Conservation (phyloP, 2,113 vertebrate species). For the Psilopsiagon aymara region DNA sequence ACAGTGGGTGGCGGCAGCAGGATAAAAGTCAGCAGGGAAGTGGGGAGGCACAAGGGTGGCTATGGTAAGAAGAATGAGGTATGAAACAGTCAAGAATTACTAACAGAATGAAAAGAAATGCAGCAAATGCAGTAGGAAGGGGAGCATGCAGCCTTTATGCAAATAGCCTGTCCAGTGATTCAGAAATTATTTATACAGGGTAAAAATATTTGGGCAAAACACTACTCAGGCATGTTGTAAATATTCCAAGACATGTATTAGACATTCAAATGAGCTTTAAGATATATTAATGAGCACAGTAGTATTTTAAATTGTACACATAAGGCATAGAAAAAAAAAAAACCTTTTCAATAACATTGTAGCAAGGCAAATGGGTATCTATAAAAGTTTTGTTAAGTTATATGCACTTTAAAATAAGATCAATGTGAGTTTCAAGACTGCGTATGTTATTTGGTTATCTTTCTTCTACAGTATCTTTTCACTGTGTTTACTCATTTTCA, state of each 20-base stretch:
- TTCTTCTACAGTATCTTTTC: background rate
- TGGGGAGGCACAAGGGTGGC: background rate
- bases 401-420: background rate
- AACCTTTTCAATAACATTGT: background rate
- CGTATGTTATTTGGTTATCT: background rate
- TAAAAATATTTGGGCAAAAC: background rate
- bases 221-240: background rate
- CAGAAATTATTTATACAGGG: background rate
- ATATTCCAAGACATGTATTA: background rate
- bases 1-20: background rate
- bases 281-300: background rate
- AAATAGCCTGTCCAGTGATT: background rate
- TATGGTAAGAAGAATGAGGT: background rate
- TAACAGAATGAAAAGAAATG: background rate
- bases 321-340: rapidly evolving
- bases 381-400: background rate
- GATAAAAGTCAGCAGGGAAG: background rate
- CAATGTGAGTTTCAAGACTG: background rate
- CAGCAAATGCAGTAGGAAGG: background rate
- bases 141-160: background rate
- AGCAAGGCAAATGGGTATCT: background rate
- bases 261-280: background rate
- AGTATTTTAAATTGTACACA: background rate
- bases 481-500: background rate
- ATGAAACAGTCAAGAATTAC: background rate